Evolutionary conservation across 2,113 vertebrate genomes (phyloP).

Genomic region (Hippocampus barbouri): DNA sequence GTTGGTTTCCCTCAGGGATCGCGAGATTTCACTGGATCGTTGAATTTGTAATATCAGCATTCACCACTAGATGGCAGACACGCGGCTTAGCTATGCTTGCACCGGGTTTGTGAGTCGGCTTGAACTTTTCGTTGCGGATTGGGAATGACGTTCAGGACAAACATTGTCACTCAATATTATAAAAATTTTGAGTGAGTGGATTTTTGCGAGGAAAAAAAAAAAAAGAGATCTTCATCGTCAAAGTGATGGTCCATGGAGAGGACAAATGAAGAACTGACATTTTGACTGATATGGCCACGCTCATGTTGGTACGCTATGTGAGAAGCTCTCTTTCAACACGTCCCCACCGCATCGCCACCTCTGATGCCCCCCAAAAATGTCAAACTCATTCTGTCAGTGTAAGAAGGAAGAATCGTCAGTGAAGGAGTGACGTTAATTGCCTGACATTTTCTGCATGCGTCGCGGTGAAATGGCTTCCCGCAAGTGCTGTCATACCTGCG

Average conservation of each 20-base stretch:
- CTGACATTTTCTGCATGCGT: conserved; percentile 22
- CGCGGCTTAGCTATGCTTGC: too few relatives aligned
- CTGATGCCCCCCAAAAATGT: neutral
- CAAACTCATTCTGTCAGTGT: neutral
- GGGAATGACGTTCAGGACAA: too few relatives aligned
- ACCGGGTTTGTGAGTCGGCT: too few relatives aligned
- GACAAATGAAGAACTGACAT: conserved; percentile 61
- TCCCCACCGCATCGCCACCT: conserved; percentile 2
- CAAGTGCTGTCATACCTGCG: conserved; percentile 31
- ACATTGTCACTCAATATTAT: too few relatives aligned
- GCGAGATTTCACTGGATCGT: too few relatives aligned
- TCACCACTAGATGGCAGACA: too few relatives aligned
- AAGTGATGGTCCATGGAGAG: conserved; percentile 64
- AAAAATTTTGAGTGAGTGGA: too few relatives aligned
- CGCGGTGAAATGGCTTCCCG: conserved; percentile 19
- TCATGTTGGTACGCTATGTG: conserved; percentile 3
- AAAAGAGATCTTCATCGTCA: conserved; percentile 20
- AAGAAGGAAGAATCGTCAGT: neutral
- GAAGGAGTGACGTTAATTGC: conserved; percentile 9
- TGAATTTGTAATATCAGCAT: too few relatives aligned
- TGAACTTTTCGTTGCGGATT: too few relatives aligned
- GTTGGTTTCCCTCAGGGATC: too few relatives aligned
- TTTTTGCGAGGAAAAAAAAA: conserved; percentile 8
- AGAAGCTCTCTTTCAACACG: neutral
- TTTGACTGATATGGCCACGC: conserved; percentile 58